These are phyloP conservation scores for Chaetorhynchus papuensis DNA, from an alignment of 2,113 vertebrate species.

Conservation along the genomic window DNA sequence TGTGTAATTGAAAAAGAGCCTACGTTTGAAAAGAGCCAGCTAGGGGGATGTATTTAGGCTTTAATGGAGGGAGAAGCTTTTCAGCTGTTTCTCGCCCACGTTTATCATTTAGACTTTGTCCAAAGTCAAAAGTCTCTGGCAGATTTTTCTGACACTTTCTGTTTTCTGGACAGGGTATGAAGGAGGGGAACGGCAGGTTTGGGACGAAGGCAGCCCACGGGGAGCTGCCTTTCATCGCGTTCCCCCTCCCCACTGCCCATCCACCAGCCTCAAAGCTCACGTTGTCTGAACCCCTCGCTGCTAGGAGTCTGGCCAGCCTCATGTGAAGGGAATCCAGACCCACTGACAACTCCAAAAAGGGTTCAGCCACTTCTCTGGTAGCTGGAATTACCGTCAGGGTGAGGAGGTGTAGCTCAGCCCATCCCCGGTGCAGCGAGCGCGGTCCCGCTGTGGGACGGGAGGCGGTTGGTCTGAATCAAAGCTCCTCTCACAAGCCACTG, in stretches of 20 bases:
- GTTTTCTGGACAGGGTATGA: background rate
- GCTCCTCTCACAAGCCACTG: background rate
- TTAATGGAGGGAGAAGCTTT: background rate
- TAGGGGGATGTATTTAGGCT: background rate
- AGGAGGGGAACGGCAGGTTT: background rate
- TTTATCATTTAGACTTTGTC: background rate
- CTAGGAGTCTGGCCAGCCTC: slow-evolving; percentile 31
- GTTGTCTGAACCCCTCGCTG: slow-evolving; percentile 42
- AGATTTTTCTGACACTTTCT: background rate
- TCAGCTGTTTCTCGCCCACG: background rate
- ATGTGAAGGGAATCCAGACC: slow-evolving; percentile 19
- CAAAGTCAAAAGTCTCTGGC: slow-evolving; percentile 6
- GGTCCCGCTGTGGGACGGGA: background rate
- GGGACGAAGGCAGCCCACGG: background rate
- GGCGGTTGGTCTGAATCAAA: background rate
- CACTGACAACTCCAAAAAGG: slow-evolving; percentile 39
- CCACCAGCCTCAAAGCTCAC: background rate
- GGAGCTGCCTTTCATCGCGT: background rate
- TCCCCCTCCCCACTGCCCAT: background rate
- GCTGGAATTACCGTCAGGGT: background rate
- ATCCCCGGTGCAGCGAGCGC: background rate
- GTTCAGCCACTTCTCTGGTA: background rate
- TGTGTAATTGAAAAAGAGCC: slow-evolving; percentile 25
- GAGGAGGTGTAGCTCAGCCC: background rate
- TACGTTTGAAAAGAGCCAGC: background rate